Conservation (phyloP, 2,797 vertebrate species). For the Schizopygopsis malacanthus region DNA sequence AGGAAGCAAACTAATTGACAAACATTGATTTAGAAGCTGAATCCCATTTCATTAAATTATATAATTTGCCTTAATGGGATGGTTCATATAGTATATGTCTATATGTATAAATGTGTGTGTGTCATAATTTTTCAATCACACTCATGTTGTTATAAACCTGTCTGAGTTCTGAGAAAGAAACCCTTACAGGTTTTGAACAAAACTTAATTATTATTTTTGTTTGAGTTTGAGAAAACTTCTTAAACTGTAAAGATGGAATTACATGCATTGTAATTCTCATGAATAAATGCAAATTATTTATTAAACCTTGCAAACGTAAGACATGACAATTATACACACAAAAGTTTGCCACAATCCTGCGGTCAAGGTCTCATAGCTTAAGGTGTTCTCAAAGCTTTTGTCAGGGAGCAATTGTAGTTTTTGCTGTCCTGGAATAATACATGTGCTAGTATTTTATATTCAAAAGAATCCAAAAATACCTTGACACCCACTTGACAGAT, state of each 20-base stretch:
- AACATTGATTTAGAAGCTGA: not conserved
- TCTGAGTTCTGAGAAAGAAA: too few species aligned
- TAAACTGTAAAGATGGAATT: not conserved
- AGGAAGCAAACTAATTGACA: not conserved
- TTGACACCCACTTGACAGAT: not conserved
- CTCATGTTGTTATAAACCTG: too few species aligned
- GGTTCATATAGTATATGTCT: not conserved
- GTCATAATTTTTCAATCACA: too few species aligned
- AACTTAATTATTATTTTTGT: not conserved
- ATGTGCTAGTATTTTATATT: not conserved
- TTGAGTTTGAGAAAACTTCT: not conserved
- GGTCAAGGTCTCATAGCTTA: not conserved
- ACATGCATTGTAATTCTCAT: not conserved
- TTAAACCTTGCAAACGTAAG: not conserved
- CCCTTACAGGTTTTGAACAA: not conserved
- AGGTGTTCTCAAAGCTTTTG: slow-evolving; percentile 5
- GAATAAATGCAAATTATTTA: not conserved
- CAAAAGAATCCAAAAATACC: slow-evolving; percentile 11
- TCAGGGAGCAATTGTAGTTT: not conserved
- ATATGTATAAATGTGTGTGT: too few species aligned
- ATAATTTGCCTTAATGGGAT: not conserved
- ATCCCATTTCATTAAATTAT: not conserved
- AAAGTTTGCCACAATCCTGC: not conserved
- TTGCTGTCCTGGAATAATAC: slow-evolving; percentile 3
- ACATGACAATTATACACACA: not conserved